Evolutionary conservation across 2,113 vertebrate genomes (phyloP), one percentile per base, ranked within the genome.

Genomic region (Grammomys surdaster): DNA sequence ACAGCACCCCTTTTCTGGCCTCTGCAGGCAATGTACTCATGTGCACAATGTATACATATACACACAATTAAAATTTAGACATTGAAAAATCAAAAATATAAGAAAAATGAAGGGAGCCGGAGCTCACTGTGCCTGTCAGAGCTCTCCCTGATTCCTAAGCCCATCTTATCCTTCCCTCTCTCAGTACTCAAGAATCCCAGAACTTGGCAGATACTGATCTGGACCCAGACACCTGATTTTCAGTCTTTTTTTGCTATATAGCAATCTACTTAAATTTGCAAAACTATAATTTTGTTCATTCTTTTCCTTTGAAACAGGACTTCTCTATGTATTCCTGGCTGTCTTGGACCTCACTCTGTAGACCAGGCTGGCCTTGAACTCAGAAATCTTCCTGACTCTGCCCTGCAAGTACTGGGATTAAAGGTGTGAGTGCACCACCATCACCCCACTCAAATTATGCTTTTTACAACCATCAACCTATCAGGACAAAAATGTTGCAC

Each of bases 211-310:
- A 91, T 28, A 93, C 0, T 54, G 24, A 76, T 33, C 88, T 88
- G 81, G 46, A 90, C 5, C 3, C 10, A 93, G n/a, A 88, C 16
- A 93, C 46, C 88, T 95, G 77, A 90, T 90, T 86, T 96, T 89
- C 78, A 89, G 94, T 90, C 48, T 90, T 93, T 75, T 75, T 97
- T 77, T 92, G 43, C 77, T 89, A 84, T 8, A 73, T 70, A 17
- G 51, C 40, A 96, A 91, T 43, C 51, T 31, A 96, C 31, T 94
- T 54, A 93, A 95, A 91, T 81, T 89, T 48, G 94, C 4, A 93
- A 95, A 92, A 88, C 78, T 67, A 60, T 1, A 87, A 72, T 85
- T 92, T 87, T 91, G 17, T 93, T 90, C 65, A 92, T 16, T 84
- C 78, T 73, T 6, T 19, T 7, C 19, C 13, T 12, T 43, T 5